Percentiles rank a stretch among this genome's conserved stretches.
Evolutionary conservation across 2,888 invertebrate species (phyloP).

Genomic region (Labia minor): DNA sequence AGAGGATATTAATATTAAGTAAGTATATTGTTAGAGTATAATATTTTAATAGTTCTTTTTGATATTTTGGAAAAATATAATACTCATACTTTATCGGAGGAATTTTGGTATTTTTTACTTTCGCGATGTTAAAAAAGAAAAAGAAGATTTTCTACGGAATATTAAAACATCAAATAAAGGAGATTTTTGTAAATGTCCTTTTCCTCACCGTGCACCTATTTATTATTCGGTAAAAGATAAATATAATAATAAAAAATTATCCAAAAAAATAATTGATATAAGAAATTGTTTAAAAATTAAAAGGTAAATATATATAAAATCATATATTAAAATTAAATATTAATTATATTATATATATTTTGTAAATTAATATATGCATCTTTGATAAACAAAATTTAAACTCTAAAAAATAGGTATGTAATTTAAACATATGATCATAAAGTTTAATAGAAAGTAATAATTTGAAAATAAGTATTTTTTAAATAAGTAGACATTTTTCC

Average conservation of each 20-base stretch:
- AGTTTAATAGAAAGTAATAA: too few relatives aligned
- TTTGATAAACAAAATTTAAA: too few relatives aligned
- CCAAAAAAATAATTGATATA: not conserved
- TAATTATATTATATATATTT: too few relatives aligned
- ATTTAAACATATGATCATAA: too few relatives aligned
- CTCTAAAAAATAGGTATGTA: too few relatives aligned
- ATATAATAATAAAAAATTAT: not conserved
- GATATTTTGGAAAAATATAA: too few relatives aligned
- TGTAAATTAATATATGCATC: too few relatives aligned
- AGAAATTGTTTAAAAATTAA: not conserved
- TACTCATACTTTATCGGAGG: not conserved
- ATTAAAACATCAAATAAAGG: too few relatives aligned
- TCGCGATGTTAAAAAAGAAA: not conserved
- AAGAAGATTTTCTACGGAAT: too few relatives aligned
- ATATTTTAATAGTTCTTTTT: too few relatives aligned
- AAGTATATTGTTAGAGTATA: not conserved
- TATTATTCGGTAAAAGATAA: not conserved
- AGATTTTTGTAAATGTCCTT: not conserved
- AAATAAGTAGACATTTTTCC: too few relatives aligned
- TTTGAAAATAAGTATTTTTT: too few relatives aligned
- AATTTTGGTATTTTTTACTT: not conserved
- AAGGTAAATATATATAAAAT: not conserved
- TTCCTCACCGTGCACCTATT: not conserved
- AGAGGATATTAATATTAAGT: not conserved
- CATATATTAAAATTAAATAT: not conserved